phyloP scores from a whole-genome alignment of 2,888 invertebrate species.

The Scaeva pyrastri region DNA sequence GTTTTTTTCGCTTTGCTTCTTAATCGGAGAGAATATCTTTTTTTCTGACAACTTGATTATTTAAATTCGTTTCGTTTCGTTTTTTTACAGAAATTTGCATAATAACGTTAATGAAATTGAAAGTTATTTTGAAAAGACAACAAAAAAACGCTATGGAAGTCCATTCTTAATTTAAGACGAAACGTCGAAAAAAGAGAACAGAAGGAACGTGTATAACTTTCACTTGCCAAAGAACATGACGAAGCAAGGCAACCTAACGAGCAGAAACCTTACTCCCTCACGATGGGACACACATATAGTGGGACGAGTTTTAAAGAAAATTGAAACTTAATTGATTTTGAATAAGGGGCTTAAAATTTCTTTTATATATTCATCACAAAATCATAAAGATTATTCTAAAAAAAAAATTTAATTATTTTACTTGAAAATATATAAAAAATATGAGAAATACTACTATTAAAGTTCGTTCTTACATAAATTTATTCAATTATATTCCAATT shows the following conservation, averaged over 20 bases:
- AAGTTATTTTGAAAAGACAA: constrained; percentile 47
- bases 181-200: not conserved
- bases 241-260: constrained; percentile 26
- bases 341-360: too few species aligned
- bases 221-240: constrained; percentile 64
- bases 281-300: constrained; percentile 10
- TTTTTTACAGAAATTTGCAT: constrained; percentile 54
- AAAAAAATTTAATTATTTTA: too few species aligned
- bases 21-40: constrained; percentile 1
- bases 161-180: constrained; percentile 45
- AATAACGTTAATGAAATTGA: constrained; percentile 69
- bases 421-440: too few species aligned
- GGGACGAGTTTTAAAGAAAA: not conserved
- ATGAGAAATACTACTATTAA: too few species aligned
- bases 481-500: too few species aligned
- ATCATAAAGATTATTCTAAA: too few species aligned
- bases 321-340: not conserved
- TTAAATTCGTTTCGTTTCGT: too few species aligned
- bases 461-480: too few species aligned
- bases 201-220: constrained; percentile 63
- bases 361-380: too few species aligned
- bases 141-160: constrained; percentile 48
- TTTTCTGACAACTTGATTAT: constrained; percentile 12
- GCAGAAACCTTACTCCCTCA: constrained; percentile 55
- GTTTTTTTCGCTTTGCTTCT: not conserved